A percentile compares a stretch with the other conserved stretches of the same genome.
phyloP scores from a whole-genome alignment of 2,888 invertebrate species.

The Tetranychus piercei region DNA sequence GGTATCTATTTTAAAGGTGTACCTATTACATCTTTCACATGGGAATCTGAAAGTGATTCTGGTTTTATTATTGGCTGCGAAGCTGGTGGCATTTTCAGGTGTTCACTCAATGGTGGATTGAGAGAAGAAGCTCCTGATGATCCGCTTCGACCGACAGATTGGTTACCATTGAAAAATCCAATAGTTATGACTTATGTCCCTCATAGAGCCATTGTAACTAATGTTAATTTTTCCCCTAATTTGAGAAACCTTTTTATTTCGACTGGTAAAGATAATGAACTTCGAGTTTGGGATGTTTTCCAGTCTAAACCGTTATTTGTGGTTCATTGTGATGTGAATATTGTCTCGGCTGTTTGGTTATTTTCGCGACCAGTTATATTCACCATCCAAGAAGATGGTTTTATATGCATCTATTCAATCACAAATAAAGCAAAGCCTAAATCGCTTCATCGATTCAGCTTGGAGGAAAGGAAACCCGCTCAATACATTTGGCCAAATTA shows the following conservation, averaged over 20 bases:
- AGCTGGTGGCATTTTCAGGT: constrained; percentile 2
- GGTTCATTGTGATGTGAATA: background rate
- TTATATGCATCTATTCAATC: background rate
- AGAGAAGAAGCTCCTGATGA: background rate
- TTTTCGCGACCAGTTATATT: background rate
- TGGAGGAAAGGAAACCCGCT: background rate
- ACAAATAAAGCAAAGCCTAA: background rate
- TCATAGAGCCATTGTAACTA: background rate
- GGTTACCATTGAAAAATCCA: background rate
- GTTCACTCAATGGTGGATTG: background rate
- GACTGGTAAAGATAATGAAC: background rate
- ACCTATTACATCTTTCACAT: background rate
- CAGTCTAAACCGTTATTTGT: background rate
- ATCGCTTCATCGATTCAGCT: background rate
- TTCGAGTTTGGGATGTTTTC: background rate
- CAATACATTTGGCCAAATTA: background rate
- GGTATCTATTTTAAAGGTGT: background rate
- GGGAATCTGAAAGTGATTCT: background rate
- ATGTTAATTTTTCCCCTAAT: background rate
- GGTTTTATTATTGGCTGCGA: background rate
- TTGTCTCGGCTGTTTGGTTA: background rate
- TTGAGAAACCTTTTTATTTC: background rate
- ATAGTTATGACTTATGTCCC: background rate
- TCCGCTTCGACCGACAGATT: background rate
- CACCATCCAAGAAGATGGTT: background rate